Percentiles rank a stretch among this genome's conserved stretches.
Conservation (phyloP, 2,113 vertebrate species). For the Centropus bengalensis region DNA sequence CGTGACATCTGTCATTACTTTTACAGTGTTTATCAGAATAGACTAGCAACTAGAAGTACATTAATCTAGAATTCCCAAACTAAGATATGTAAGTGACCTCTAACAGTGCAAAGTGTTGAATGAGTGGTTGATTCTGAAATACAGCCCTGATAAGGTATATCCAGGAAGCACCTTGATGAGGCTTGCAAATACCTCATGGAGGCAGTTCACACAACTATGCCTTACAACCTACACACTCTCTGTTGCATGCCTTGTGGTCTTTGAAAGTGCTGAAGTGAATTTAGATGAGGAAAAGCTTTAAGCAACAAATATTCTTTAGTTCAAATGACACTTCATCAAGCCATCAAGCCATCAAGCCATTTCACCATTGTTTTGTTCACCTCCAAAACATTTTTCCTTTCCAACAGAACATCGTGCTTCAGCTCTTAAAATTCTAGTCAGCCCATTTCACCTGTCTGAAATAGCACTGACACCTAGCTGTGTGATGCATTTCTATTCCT, state of each 20-base stretch:
- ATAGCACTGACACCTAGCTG: neutral
- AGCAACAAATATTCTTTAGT: neutral
- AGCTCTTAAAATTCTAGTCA: neutral
- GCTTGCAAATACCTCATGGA: neutral
- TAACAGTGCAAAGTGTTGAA: neutral
- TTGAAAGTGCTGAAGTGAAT: neutral
- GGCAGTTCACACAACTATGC: neutral
- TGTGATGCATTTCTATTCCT: neutral
- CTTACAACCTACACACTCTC: neutral
- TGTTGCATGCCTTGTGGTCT: neutral
- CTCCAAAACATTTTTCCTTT: constrained; percentile 3
- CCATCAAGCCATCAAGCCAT: too few relatives aligned
- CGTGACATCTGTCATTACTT: neutral
- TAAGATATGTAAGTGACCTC: neutral
- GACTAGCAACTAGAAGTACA: neutral
- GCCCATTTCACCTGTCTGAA: constrained; percentile 11
- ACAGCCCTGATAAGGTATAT: neutral
- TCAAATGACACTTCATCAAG: neutral
- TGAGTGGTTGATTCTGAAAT: neutral
- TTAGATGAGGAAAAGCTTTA: neutral
- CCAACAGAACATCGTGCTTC: neutral
- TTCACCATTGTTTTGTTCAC: neutral
- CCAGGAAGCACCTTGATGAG: neutral
- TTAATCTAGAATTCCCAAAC: neutral
- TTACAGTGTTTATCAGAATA: neutral